Conservation (phyloP, 2,888 invertebrate species). For the Leptinotarsa tumamoca region DNA sequence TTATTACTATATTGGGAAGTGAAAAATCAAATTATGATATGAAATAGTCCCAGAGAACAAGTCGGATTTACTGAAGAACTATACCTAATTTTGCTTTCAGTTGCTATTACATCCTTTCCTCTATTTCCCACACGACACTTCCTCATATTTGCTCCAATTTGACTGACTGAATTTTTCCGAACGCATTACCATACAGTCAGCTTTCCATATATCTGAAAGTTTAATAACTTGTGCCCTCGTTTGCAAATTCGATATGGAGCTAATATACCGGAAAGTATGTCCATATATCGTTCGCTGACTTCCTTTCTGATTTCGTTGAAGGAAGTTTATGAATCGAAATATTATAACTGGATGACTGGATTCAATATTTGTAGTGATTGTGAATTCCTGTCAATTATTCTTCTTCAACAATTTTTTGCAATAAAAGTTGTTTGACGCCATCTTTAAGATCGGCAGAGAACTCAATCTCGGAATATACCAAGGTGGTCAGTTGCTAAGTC, state of each 20-base stretch:
- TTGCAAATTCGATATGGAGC: background rate
- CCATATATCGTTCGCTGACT: background rate
- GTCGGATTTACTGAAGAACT: background rate
- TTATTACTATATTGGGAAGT: background rate
- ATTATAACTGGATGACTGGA: background rate
- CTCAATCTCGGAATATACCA: too few relatives aligned
- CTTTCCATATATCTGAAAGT: background rate
- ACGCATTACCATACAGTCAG: background rate
- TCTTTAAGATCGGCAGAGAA: too few relatives aligned
- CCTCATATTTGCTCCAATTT: background rate
- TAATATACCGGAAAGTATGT: slow-evolving; percentile 6
- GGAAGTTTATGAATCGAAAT: background rate
- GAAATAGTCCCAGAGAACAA: background rate
- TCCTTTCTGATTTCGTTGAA: slow-evolving; percentile 1
- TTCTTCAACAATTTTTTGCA: too few relatives aligned
- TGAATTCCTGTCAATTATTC: too few relatives aligned
- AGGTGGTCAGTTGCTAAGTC: too few relatives aligned
- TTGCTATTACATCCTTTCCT: background rate
- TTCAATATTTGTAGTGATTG: too few relatives aligned
- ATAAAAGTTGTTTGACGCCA: too few relatives aligned
- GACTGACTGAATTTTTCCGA: background rate
- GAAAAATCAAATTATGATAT: background rate
- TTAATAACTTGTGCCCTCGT: background rate
- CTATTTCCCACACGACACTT: background rate
- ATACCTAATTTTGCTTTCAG: background rate